Base-by-base conservation (phyloP, 1,140 invertebrate species). In the Listronotus oregonensis region DNA sequence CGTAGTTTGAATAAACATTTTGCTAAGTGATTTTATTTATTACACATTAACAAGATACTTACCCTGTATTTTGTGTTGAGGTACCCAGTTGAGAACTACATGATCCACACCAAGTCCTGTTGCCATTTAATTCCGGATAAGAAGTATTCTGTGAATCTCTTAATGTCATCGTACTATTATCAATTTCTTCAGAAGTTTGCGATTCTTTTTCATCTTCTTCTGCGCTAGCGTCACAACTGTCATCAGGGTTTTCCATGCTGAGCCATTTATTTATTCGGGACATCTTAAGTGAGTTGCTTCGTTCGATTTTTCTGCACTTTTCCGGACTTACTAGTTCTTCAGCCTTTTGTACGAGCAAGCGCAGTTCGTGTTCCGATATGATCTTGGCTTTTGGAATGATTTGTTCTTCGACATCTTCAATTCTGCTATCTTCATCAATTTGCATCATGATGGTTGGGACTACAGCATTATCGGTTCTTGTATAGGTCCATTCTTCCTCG, bases 131-230 rank as follows among this genome's bases (percentile, higher is more conserved):
- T 62, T 77, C 75, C 7, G 68, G 64, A 46, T 70, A 83, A 2
- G 86, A 87, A 50, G 83, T 82, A 58, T 83, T 84, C 64, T 83
- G 85, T 3, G 83, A 85, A 66, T 80, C 80, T 74, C 85, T 81
- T 72, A 84, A 87, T 12, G 86, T 87, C 21, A 85, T 84, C 17
- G 88, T 82, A 66, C 86, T 89, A 65, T 86, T 85, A 65, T 86
- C 84, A 21, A 87, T 80, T 62, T 91, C 90, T 70, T 91, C 90
- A 0, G 90, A 91, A 3, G 86, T 86, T 64, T 89, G 83, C 0
- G 89, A 90, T 73, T 92, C 90, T 31, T 84, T 84, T 14, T 89
- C 91, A 31, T 92, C 95, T 63, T 93, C 92, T 81, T 95, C 93
- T 17, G 92, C 90, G 67, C 93, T 95, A 0, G 94, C 94, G 76